Evolutionary conservation across 2,888 invertebrate species (phyloP).

Genomic region (Adela reaumurella): DNA sequence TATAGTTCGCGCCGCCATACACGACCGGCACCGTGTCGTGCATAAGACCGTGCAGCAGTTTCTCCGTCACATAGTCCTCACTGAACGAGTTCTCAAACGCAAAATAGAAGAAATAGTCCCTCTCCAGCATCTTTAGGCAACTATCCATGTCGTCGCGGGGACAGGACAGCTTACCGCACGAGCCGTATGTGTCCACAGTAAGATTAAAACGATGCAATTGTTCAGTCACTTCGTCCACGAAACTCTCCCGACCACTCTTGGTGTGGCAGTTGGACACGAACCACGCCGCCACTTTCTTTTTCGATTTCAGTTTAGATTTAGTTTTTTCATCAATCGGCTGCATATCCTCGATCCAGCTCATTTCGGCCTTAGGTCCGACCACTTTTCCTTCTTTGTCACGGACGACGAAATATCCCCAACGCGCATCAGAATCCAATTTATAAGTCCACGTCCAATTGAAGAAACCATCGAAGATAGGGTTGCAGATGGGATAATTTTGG

Average conservation of each 20-base stretch:
- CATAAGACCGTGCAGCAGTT: neutral
- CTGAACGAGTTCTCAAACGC: slow-evolving; percentile 5
- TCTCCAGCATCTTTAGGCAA: neutral
- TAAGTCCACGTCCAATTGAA: slow-evolving; percentile 48
- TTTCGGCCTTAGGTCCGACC: slow-evolving; percentile 28
- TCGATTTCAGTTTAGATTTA: slow-evolving; percentile 16
- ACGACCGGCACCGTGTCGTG: slow-evolving; percentile 2
- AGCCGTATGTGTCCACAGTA: slow-evolving; percentile 8
- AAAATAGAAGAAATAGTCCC: slow-evolving; percentile 4
- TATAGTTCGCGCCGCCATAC: slow-evolving; percentile 3
- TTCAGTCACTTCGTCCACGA: slow-evolving; percentile 22
- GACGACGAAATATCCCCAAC: slow-evolving; percentile 29
- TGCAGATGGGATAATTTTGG: slow-evolving; percentile 33
- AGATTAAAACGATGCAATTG: slow-evolving; percentile 10
- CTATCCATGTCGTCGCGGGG: neutral
- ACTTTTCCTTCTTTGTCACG: slow-evolving; percentile 22
- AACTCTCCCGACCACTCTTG: slow-evolving; percentile 10
- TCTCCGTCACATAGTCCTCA: slow-evolving; percentile 5
- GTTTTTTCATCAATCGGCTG: slow-evolving; percentile 18
- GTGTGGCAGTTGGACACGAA: slow-evolving; percentile 22
- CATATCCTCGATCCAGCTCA: slow-evolving; percentile 20
- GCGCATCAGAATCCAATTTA: slow-evolving; percentile 37
- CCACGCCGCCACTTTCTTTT: slow-evolving; percentile 27
- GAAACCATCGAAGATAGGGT: slow-evolving; percentile 24
- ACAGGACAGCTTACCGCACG: slow-evolving; percentile 8